A percentile compares a stretch with the other conserved stretches of the same genome.
Evolutionary conservation across 2,113 vertebrate genomes (phyloP).

Genomic region (Scartelaos histophorus): DNA sequence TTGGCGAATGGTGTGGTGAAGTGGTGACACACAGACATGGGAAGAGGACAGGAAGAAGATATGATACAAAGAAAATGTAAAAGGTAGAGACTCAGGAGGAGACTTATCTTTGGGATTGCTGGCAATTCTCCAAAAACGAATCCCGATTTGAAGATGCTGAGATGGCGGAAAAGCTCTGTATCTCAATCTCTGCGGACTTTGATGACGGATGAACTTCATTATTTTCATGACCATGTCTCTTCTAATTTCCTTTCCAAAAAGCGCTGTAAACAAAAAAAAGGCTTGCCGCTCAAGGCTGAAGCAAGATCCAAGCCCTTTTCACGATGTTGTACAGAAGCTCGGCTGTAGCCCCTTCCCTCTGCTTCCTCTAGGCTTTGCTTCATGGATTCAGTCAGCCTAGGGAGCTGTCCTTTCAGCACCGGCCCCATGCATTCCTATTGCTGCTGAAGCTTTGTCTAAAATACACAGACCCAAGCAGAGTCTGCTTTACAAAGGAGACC

Average conservation of each 20-base stretch:
- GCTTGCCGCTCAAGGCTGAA: constrained; percentile 70
- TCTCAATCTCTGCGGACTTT: constrained; percentile 70
- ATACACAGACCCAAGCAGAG: constrained; percentile 59
- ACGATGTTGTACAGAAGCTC: constrained; percentile 77
- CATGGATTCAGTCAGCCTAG: constrained; percentile 67
- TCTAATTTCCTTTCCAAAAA: constrained; percentile 50
- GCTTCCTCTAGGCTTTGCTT: constrained; percentile 58
- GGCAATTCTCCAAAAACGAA: constrained; percentile 82
- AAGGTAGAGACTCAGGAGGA: constrained; percentile 56
- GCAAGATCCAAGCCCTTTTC: constrained; percentile 69
- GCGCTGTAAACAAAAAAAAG: constrained; percentile 73
- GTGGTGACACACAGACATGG: not conserved
- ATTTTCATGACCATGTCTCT: constrained; percentile 66
- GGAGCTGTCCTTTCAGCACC: constrained; percentile 82
- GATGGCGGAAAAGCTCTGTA: constrained; percentile 64
- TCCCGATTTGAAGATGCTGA: constrained; percentile 75
- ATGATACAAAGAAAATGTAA: constrained; percentile 10
- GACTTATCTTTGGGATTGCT: constrained; percentile 81
- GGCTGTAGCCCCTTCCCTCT: constrained; percentile 49
- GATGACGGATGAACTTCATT: constrained; percentile 76
- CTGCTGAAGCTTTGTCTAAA: constrained; percentile 66
- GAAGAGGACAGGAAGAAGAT: not conserved
- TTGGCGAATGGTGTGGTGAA: not conserved
- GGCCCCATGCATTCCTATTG: constrained; percentile 76
- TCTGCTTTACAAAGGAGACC: constrained; percentile 59